Percentiles rank a stretch among this genome's conserved stretches.
These are phyloP conservation scores for Caenorhabditis uteleia DNA, from an alignment of 2,888 invertebrate genomes.

Conservation along the genomic window DNA sequence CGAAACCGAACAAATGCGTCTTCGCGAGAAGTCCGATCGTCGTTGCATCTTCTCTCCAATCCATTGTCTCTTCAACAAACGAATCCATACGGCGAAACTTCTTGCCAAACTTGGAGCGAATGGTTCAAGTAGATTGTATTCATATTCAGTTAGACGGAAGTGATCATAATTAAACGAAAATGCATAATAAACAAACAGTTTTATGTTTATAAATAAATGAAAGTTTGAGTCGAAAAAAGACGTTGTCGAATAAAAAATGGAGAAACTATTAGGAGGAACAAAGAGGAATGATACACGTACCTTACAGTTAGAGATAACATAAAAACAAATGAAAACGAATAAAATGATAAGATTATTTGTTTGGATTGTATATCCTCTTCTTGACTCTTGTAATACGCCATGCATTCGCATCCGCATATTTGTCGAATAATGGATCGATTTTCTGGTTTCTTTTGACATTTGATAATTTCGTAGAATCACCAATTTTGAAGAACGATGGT, in stretches of 20 bases:
- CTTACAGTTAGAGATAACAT: neutral
- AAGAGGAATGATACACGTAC: slow-evolving; percentile 7
- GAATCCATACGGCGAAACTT: neutral
- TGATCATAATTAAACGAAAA: no score
- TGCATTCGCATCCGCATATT: slow-evolving; percentile 95
- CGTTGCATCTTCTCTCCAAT: slow-evolving; percentile 47
- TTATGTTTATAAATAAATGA: no score
- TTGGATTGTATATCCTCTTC: slow-evolving; percentile 70
- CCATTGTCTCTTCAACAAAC: slow-evolving; percentile 46
- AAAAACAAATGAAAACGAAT: slow-evolving; percentile 11
- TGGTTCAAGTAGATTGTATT: no score
- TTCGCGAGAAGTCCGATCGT: slow-evolving; percentile 25
- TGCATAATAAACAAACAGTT: no score
- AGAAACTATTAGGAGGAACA: no score
- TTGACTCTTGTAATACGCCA: slow-evolving; percentile 87
- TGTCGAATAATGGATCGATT: slow-evolving; percentile 94
- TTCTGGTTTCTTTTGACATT: slow-evolving; percentile 99
- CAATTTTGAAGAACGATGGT: slow-evolving; percentile 97
- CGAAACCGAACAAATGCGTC: slow-evolving; percentile 7
- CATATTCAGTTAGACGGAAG: no score
- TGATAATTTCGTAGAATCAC: slow-evolving; percentile 95
- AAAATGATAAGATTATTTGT: slow-evolving; percentile 52
- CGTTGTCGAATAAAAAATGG: no score
- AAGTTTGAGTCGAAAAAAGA: no score
- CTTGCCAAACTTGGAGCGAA: no score